These are phyloP conservation scores for Hirtodrosophila trivittata DNA, from an alignment of 2,888 invertebrate genomes.

Conservation along the genomic window DNA sequence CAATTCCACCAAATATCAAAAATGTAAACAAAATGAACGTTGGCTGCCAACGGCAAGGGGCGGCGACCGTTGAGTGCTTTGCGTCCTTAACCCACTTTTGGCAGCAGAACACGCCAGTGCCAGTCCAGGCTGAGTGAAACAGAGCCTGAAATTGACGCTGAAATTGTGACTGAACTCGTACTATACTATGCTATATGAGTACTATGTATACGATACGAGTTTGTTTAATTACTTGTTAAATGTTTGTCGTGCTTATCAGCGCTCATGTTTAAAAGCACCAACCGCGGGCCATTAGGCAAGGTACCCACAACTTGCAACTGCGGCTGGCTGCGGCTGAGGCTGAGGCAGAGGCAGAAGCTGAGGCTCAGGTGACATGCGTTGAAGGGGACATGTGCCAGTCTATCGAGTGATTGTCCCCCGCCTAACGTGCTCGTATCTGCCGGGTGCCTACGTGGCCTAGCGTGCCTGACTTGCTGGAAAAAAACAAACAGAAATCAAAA, in stretches of 20 bases:
- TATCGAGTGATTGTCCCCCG: constrained; percentile 53
- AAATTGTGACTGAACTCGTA: constrained; percentile 15
- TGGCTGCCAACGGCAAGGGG: constrained; percentile 62
- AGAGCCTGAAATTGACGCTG: constrained; percentile 29
- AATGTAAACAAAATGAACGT: constrained; percentile 36
- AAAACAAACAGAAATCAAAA: constrained; percentile 10
- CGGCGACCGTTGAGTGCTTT: constrained; percentile 62
- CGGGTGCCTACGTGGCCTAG: constrained; percentile 39
- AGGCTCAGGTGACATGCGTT: constrained; percentile 52
- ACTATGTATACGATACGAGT: constrained; percentile 25
- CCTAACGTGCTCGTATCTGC: constrained; percentile 52
- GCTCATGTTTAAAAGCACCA: constrained; percentile 46
- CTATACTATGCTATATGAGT: background rate
- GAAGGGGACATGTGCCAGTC: constrained; percentile 36
- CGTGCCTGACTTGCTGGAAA: constrained; percentile 35
- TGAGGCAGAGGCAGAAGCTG: constrained; percentile 19
- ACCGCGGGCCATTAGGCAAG: constrained; percentile 48
- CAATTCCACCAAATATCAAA: constrained; percentile 47
- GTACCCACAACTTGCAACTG: constrained; percentile 36
- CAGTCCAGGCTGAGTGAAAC: constrained; percentile 42
- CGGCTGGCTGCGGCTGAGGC: constrained; percentile 12
- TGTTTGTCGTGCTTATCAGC: constrained; percentile 72
- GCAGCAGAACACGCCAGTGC: constrained; percentile 39
- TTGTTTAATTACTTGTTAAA: constrained; percentile 79
- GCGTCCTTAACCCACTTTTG: constrained; percentile 73